Evolutionary conservation across 2,888 invertebrate genomes (phyloP), one percentile per base, ranked within the genome.

Genomic region (Rhodophaea formosa): DNA sequence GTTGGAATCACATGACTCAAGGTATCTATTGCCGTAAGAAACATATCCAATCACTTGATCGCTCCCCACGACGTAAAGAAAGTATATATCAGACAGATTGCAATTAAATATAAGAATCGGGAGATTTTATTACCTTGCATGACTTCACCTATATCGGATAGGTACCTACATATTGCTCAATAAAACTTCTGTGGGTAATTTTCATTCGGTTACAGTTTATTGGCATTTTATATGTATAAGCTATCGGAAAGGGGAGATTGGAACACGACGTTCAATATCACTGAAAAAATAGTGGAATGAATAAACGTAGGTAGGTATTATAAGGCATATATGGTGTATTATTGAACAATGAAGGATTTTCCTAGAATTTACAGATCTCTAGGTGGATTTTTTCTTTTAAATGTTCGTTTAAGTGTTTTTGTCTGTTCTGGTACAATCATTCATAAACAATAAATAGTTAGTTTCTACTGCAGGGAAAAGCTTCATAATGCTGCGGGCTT

Each of bases 181-280:
- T 51, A 51, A 46, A 51, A 51, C 51, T 51, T 51, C 35, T 51
- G 51, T 17, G 51, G 51, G 51, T 51, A 35, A 51, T 51, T 51
- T 51, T 51, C 51, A 51, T 51, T 51, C 51, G 35, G 51, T 51
- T 51, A 51, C 51, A 51, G 51, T 51, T 51, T 51, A 51, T 51
- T 51, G 51, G 51, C 35, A 5, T 51, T 51, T 51, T 51, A 51
- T 51, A 51, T 51, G 35, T 51, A 51, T 51, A 51, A 51, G 35
- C 51, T 51, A 51, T 51, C 51, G 35, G 23, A 51, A 51, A 51
- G 51, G 35, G 51, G 35, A 51, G 51, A 51, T 51, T 16, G 51
- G 35, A 51, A 32, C 35, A 30, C 30, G 51, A 35, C 51, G 35
- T 51, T 51, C 51, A 15, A 51, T 35, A 51, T 51, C 35, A 51